Conservation (phyloP, 2,888 invertebrate genomes). For the Hirtodrosophila trivittata region DNA sequence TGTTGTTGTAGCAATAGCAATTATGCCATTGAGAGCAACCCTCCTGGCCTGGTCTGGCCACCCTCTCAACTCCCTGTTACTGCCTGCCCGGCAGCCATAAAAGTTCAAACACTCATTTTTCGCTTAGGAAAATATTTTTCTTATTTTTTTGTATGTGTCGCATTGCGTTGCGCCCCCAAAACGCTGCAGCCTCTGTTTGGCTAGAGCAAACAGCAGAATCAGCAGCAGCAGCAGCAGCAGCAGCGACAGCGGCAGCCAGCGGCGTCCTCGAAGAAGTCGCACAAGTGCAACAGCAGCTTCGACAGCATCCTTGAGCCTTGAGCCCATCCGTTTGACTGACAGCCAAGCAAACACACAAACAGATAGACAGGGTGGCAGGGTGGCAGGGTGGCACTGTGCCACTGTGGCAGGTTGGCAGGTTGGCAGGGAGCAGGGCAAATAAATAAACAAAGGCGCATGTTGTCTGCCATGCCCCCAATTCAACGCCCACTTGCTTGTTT, state of each 20-base stretch:
- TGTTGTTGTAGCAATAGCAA: conserved; percentile 81
- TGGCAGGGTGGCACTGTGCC: neutral
- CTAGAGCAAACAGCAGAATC: conserved; percentile 63
- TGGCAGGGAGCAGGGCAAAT: conserved; percentile 45
- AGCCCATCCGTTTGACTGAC: conserved; percentile 72
- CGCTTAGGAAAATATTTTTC: conserved; percentile 67
- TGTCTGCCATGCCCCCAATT: conserved; percentile 37
- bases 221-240: conserved; percentile 52
- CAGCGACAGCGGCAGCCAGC: conserved; percentile 46
- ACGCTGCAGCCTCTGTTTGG: conserved; percentile 59
- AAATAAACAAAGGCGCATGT: conserved; percentile 66
- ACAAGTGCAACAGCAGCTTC: conserved; percentile 60
- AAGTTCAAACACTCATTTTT: conserved; percentile 82
- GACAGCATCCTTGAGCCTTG: conserved; percentile 62
- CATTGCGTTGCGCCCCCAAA: neutral
- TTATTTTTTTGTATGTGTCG: conserved; percentile 30
- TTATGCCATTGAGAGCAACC: conserved; percentile 77
- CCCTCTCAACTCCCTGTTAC: conserved; percentile 6
- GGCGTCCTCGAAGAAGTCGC: conserved; percentile 52
- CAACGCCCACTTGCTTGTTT: conserved; percentile 67
- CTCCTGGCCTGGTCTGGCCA: conserved; percentile 20
- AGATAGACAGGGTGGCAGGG: conserved; percentile 14
- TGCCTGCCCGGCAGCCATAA: conserved; percentile 64
- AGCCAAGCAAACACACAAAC: conserved; percentile 61
- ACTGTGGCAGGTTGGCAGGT: neutral